These are phyloP conservation scores for Calliphora vomitoria DNA, from an alignment of 2,888 invertebrate species.

Conservation along the genomic window DNA sequence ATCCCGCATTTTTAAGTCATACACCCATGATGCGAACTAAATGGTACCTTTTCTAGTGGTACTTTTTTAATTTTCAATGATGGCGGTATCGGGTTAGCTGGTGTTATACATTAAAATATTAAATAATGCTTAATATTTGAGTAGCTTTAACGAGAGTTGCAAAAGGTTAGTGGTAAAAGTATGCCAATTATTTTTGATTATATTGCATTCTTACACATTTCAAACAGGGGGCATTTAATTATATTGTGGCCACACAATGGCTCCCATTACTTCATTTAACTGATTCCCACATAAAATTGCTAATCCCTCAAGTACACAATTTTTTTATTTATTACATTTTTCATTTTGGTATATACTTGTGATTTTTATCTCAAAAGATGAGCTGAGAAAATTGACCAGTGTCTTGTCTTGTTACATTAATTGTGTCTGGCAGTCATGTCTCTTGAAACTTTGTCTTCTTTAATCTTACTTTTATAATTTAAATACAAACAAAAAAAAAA, in stretches of 20 bases:
- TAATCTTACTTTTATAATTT: constrained; percentile 11
- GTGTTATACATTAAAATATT: too few species aligned
- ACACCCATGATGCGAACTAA: too few species aligned
- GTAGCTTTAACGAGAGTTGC: too few species aligned
- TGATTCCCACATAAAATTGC: not conserved
- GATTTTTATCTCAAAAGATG: not conserved
- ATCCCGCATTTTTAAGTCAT: too few species aligned
- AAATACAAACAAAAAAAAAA: not conserved
- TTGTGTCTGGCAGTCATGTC: not conserved
- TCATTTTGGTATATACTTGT: not conserved
- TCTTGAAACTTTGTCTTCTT: not conserved
- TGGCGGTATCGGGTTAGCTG: too few species aligned
- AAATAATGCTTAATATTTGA: too few species aligned
- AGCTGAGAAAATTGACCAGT: not conserved
- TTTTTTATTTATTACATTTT: constrained; percentile 6
- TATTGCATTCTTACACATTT: too few species aligned
- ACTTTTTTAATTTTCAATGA: too few species aligned
- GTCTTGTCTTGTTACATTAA: not conserved
- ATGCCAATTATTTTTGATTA: too few species aligned
- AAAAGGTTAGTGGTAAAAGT: too few species aligned
- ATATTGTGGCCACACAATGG: not conserved
- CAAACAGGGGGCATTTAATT: not conserved
- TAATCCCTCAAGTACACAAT: not conserved
- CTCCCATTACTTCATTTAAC: not conserved
- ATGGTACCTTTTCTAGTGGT: too few species aligned